A percentile compares a stretch with the other conserved stretches of the same genome.
phyloP scores from a whole-genome alignment of 92 coral and sea anemone species.

The Micromussa lordhowensis region DNA sequence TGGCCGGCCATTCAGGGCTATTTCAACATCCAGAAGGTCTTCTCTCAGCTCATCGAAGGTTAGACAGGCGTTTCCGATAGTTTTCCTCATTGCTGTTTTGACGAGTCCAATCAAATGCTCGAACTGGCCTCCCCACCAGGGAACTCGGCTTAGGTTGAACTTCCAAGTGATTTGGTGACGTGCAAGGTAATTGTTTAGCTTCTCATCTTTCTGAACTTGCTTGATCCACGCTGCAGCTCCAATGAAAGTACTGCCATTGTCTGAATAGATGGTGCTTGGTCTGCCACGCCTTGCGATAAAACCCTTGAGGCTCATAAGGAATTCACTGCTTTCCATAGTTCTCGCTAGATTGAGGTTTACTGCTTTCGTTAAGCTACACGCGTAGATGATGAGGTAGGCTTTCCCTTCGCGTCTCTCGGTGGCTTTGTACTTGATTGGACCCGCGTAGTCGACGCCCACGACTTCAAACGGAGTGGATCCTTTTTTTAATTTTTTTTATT shows the following conservation, averaged over 20 bases:
- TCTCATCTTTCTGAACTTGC: background rate
- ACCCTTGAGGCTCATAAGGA: background rate
- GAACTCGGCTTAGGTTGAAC: background rate
- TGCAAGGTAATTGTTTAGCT: background rate
- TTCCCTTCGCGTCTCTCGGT: no score
- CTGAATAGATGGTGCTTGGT: background rate
- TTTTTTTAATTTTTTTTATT: no score
- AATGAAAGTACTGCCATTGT: background rate
- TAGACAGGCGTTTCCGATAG: background rate
- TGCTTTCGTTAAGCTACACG: no score
- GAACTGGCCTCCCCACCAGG: background rate
- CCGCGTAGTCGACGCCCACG: no score
- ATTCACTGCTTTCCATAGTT: no score
- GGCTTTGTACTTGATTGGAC: no score
- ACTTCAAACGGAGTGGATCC: background rate
- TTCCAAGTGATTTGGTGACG: background rate
- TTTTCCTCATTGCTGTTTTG: background rate
- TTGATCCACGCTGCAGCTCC: background rate
- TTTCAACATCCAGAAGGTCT: background rate
- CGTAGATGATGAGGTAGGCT: no score
- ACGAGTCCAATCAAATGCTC: background rate
- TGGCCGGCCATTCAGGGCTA: background rate
- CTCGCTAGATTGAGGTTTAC: no score
- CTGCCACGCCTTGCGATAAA: slow-evolving; percentile 11
- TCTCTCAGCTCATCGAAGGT: background rate